A percentile compares a stretch with the other conserved stretches of the same genome.
Conservation (phyloP, 1,140 invertebrate genomes). For the Calephelis virginiensis region DNA sequence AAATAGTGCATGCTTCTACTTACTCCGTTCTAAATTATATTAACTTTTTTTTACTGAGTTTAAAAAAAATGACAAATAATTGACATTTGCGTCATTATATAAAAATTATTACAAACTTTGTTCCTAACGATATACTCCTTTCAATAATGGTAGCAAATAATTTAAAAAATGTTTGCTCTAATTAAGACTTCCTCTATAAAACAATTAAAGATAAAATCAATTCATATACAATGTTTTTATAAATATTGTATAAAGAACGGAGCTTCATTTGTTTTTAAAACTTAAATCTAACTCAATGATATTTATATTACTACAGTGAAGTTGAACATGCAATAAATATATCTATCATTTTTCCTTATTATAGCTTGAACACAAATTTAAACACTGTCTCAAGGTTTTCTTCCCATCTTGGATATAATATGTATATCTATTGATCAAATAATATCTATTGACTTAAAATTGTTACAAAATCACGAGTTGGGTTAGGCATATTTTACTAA, state of each 20-base stretch:
- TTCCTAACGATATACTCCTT: too few relatives aligned
- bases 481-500: background rate
- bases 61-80: too few relatives aligned
- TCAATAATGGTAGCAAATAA: too few relatives aligned
- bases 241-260: background rate
- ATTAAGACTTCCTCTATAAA: too few relatives aligned
- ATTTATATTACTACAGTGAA: background rate
- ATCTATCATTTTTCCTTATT: background rate
- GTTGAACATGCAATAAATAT: constrained; percentile 3
- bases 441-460: background rate
- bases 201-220: background rate
- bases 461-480: background rate
- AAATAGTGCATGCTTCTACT: too few relatives aligned
- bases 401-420: background rate
- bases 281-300: background rate
- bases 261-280: background rate
- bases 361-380: constrained; percentile 1
- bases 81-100: too few relatives aligned
- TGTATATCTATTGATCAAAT: background rate
- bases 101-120: too few relatives aligned
- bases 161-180: too few relatives aligned
- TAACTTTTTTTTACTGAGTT: too few relatives aligned
- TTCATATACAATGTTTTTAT: background rate
- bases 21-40: too few relatives aligned
- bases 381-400: background rate